Percentiles rank a stretch among this genome's conserved stretches.
These are phyloP conservation scores for Morpho helenor DNA, from an alignment of 2,888 invertebrate species.

Conservation along the genomic window DNA sequence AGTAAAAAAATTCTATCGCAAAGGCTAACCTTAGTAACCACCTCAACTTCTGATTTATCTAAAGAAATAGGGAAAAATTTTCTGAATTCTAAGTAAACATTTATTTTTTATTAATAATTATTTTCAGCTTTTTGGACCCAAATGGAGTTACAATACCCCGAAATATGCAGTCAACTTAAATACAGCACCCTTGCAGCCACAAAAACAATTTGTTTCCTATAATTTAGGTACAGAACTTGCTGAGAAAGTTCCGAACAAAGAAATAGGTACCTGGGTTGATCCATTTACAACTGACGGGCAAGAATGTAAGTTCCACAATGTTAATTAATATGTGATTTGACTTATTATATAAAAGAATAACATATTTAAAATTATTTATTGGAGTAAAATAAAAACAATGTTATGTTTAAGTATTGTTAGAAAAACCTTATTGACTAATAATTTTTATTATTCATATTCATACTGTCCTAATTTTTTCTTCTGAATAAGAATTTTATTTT, in stretches of 20 bases:
- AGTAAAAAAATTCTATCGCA: no score
- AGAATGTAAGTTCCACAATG: slow-evolving; percentile 61
- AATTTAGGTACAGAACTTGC: slow-evolving; percentile 35
- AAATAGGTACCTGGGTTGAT: slow-evolving; percentile 52
- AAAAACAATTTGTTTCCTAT: slow-evolving; percentile 78
- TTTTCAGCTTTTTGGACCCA: slow-evolving; percentile 87
- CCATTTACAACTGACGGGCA: slow-evolving; percentile 68
- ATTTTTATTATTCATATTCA: no score
- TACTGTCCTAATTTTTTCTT: no score
- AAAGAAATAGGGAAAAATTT: no score
- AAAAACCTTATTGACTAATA: no score
- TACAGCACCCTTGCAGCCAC: slow-evolving; percentile 87
- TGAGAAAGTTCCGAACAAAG: slow-evolving; percentile 44
- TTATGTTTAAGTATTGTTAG: no score
- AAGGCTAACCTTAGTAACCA: no score
- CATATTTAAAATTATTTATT: neutral
- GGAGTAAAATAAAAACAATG: no score
- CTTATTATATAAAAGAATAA: neutral
- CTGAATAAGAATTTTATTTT: no score
- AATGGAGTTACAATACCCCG: slow-evolving; percentile 90
- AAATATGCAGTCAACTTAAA: slow-evolving; percentile 93
- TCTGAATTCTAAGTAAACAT: no score
- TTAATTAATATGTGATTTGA: no score
- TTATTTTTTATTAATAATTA: neutral
- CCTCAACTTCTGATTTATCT: no score